Percentiles rank a stretch among this genome's conserved stretches.
These are phyloP conservation scores for Gymnothorax reevesii DNA, from an alignment of 2,797 vertebrate species.

Conservation along the genomic window DNA sequence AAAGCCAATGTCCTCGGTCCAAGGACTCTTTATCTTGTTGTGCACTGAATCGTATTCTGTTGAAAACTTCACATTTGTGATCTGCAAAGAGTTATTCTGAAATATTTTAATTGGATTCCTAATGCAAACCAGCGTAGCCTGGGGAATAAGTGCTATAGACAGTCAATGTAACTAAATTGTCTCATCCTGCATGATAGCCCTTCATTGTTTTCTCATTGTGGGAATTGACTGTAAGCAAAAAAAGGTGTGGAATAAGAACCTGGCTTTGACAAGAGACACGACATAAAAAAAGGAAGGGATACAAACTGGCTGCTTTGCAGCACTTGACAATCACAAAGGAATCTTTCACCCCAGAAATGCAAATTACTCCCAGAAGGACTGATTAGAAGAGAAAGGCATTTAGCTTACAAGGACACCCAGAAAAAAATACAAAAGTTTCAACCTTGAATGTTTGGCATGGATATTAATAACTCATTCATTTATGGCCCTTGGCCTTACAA, in stretches of 20 bases:
- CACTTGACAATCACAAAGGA: conserved; percentile 81
- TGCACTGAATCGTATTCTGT: neutral
- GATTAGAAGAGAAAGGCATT: conserved; percentile 68
- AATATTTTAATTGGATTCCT: neutral
- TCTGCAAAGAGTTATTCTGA: neutral
- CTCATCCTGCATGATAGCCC: neutral
- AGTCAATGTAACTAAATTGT: neutral
- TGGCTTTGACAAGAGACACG: conserved; percentile 52
- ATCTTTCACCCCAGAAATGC: conserved; percentile 79
- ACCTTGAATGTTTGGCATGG: conserved; percentile 2
- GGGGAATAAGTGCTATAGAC: neutral
- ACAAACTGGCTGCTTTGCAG: conserved; percentile 71
- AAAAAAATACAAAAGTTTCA: neutral
- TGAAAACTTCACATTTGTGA: neutral
- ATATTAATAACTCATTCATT: neutral
- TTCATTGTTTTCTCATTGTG: neutral
- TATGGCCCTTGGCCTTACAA: neutral
- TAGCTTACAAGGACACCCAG: conserved; percentile 52
- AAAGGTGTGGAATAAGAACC: neutral
- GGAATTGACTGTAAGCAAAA: neutral
- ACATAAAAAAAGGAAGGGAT: conserved; percentile 51
- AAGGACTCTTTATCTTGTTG: neutral
- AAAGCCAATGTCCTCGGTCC: neutral
- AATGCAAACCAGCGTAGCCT: neutral
- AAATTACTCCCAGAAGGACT: conserved; percentile 84